phyloP scores from a whole-genome alignment of 2,797 vertebrate genomes.

The Dipus sagitta region DNA sequence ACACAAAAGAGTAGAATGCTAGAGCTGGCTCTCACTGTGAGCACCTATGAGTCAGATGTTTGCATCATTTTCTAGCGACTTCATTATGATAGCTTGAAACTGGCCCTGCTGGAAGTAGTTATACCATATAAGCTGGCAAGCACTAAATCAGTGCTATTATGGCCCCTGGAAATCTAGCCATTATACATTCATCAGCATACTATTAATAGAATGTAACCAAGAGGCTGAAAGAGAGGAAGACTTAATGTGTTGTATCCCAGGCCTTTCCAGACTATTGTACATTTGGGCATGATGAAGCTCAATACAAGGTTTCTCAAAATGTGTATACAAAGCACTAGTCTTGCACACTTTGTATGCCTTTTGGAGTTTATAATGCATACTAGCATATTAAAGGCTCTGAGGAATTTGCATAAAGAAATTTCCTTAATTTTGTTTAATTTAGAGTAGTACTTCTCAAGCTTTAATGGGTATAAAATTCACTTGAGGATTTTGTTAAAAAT shows the following conservation, averaged over 20 bases:
- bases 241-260: not conserved
- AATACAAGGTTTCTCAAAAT: not conserved
- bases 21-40: not conserved
- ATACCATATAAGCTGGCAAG: not conserved
- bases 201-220: not conserved
- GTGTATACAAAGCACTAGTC: not conserved
- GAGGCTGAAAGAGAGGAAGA: not conserved
- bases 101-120: not conserved
- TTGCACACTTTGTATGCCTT: not conserved
- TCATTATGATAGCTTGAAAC: not conserved
- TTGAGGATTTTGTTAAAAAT: conserved; percentile 29
- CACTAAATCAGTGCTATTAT: not conserved
- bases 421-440: conserved; percentile 70
- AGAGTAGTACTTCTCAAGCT: conserved; percentile 41
- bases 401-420: conserved; percentile 46
- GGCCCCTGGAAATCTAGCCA: not conserved
- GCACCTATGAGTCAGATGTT: not conserved
- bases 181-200: conserved; percentile 1
- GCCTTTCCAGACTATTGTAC: not conserved
- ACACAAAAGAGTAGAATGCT: not conserved
- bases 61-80: not conserved
- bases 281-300: not conserved
- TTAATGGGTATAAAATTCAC: conserved; percentile 34
- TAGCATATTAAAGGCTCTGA: not conserved
- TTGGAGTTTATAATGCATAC: conserved; percentile 33